These are phyloP conservation scores for Trachurus trachurus DNA, from an alignment of 2,797 vertebrate genomes.

Conservation along the genomic window DNA sequence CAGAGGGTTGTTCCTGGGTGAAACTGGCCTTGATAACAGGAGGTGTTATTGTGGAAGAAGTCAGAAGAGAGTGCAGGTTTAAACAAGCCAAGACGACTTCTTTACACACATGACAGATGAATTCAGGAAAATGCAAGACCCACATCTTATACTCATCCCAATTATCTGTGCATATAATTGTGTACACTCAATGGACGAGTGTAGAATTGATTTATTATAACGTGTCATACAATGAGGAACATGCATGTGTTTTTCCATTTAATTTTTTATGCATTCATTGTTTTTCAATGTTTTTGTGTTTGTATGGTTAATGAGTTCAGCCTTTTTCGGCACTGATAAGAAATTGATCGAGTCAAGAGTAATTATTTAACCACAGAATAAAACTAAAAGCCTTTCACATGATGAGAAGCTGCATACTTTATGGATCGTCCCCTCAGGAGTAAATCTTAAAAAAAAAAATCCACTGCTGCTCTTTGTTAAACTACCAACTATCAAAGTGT, in stretches of 20 bases:
- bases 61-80: not conserved
- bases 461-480: constrained; percentile 33
- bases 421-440: not conserved
- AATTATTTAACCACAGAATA: not conserved
- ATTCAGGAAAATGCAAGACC: too few relatives aligned
- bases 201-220: not conserved
- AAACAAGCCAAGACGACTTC: not conserved
- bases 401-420: constrained; percentile 20
- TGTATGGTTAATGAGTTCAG: not conserved
- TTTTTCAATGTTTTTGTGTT: too few relatives aligned
- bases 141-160: not conserved
- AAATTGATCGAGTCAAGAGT: not conserved
- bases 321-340: constrained; percentile 5
- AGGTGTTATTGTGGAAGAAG: not conserved
- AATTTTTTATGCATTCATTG: too few relatives aligned
- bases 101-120: not conserved
- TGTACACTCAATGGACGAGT: too few relatives aligned
- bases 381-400: constrained; percentile 32
- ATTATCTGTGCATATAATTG: not conserved
- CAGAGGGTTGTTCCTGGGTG: not conserved
- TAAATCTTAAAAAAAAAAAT: constrained; percentile 18
- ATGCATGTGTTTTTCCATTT: too few relatives aligned
- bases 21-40: not conserved
- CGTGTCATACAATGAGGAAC: too few relatives aligned
- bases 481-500: constrained; percentile 11